Conservation (phyloP, 1,140 invertebrate genomes). For the Triops cancriformis region DNA sequence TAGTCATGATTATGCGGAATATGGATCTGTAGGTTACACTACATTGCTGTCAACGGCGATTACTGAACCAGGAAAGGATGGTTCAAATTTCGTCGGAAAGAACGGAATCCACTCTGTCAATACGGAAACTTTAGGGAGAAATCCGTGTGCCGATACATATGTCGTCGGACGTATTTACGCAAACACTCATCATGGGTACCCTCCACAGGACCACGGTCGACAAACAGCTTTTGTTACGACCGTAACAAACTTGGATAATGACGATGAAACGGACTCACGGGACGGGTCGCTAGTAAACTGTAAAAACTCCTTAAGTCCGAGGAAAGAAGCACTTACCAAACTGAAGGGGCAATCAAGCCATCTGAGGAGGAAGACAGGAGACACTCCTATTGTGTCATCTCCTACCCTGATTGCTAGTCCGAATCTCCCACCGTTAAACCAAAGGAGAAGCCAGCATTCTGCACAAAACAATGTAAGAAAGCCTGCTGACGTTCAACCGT, state of each 20-base stretch:
- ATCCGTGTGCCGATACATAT: background rate
- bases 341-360: background rate
- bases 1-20: background rate
- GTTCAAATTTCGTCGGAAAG: background rate
- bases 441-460: background rate
- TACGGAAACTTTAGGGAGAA: background rate
- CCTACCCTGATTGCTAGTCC: background rate
- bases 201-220: background rate
- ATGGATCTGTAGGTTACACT: slow-evolving; percentile 24
- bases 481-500: background rate
- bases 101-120: background rate
- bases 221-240: background rate
- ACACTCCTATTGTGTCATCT: background rate
- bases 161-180: background rate
- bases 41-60: slow-evolving; percentile 11
- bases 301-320: background rate
- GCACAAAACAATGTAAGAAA: background rate
- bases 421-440: background rate
- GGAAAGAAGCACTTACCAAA: background rate
- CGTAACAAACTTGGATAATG: background rate
- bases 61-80: background rate
- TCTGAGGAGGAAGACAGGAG: background rate
- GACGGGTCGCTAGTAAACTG: background rate
- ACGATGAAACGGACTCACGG: background rate
- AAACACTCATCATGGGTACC: background rate